Base-by-base conservation (phyloP, 2,888 invertebrate species). In the Lordiphosa andalusiaca region DNA sequence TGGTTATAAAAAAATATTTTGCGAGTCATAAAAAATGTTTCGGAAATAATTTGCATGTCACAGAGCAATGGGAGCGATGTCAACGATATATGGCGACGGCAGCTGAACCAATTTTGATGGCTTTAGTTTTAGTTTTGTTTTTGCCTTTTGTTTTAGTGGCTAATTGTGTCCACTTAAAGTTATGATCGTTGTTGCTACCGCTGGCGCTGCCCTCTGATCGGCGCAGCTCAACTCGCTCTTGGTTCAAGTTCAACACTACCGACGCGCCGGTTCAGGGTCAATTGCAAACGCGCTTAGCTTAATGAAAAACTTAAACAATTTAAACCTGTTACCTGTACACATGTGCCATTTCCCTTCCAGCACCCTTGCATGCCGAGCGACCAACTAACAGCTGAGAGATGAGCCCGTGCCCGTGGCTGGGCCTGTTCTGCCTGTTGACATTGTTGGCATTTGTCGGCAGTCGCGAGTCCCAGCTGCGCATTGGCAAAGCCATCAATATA, bases 401-500 rank as follows among this genome's bases (percentile, higher is more conserved):
- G 89, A 83, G 80, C 83, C 81, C 84, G 71, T 76, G 67, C 59
- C 67, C 53, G 61, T 62, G 76, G 59, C 78, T 80, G 85, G 80
- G 77, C 68, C 85, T 60, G 65, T 87, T 84, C 85, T 84, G 86
- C 68, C 84, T 88, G 57, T 62, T 89, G 78, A 84, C 88, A 65
- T 73, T 89, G 63, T 73, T 88, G 61, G 70, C 72, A 59, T 82
- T 77, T 67, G 82, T 83, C 42, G 86, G 87, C 54, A 86, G 83
- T 48, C 86, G 88, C 42, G 90, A 90, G 65, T 90, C 90, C n/a
- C 89, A 89, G 69, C 69, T 90, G 51, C 86, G 94, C 73, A 93
- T 95, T 68, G 96, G 96, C 73, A 94, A 95, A 85, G 95, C 95
- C 66, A 94, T 96, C 84, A 96, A 96, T 89, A 92, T 96, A 84